Evolutionary conservation across 2,113 vertebrate species (phyloP).

Genomic region (Tor tambroides): DNA sequence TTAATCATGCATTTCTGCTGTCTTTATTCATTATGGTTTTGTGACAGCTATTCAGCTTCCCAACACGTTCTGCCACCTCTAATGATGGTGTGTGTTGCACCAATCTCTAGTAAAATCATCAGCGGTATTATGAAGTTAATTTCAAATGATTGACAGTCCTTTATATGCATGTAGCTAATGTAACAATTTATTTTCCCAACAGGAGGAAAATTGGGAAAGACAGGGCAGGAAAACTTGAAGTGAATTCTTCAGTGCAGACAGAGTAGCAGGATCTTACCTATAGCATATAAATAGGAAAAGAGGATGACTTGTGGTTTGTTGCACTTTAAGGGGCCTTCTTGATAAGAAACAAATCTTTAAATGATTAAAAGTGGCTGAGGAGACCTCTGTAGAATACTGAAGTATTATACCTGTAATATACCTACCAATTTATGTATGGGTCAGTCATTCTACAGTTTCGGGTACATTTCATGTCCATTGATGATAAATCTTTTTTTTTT

Average conservation of each 20-base stretch:
- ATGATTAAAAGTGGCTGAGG: neutral
- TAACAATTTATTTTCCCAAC: constrained; percentile 66
- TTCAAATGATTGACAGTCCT: constrained; percentile 80
- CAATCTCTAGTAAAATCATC: constrained; percentile 71
- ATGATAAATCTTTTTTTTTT: no score
- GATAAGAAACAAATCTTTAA: neutral
- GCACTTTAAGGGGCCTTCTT: neutral
- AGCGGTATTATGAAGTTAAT: constrained; percentile 73
- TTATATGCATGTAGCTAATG: constrained; percentile 73
- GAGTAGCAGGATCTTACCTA: neutral
- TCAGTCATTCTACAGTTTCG: no score
- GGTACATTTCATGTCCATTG: no score
- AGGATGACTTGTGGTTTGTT: neutral
- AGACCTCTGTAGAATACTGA: neutral
- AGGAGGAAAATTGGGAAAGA: constrained; percentile 39
- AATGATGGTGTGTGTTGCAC: constrained; percentile 65
- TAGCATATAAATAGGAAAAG: neutral
- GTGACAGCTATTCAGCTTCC: constrained; percentile 53
- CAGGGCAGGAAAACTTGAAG: neutral
- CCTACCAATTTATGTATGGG: neutral
- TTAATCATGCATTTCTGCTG: constrained; percentile 45
- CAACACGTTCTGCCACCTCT: constrained; percentile 52
- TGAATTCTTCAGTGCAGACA: neutral
- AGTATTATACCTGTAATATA: neutral
- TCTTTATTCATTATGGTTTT: constrained; percentile 57